These are phyloP conservation scores for Xerus inauris DNA, from an alignment of 2,113 vertebrate species.

Conservation along the genomic window DNA sequence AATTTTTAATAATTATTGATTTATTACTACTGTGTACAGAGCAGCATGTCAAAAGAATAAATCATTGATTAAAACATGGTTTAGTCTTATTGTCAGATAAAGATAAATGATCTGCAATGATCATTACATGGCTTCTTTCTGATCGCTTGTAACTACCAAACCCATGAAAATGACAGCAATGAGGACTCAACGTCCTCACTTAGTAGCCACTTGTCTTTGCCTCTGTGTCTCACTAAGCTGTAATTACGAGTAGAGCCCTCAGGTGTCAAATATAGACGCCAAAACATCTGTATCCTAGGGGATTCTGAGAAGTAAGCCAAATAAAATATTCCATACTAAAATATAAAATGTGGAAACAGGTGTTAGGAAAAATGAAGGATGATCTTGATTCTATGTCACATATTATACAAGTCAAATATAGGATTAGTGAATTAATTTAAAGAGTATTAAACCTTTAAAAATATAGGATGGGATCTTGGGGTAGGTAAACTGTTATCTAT, in stretches of 20 bases:
- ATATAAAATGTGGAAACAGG: background rate
- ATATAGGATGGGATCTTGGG: background rate
- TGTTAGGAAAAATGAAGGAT: background rate
- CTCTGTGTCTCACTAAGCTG: background rate
- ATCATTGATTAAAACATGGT: background rate
- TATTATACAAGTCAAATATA: background rate
- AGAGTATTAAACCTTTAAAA: background rate
- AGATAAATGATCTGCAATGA: background rate
- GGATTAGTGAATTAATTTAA: background rate
- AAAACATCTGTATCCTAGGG: background rate
- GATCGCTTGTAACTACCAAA: background rate
- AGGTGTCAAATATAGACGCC: background rate
- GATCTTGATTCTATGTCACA: background rate
- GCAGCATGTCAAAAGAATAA: background rate
- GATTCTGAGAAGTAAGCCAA: background rate
- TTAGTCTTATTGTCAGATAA: background rate
- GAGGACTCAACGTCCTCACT: background rate
- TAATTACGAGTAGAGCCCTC: background rate
- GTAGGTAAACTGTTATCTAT: background rate
- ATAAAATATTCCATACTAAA: background rate
- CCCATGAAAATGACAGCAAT: background rate
- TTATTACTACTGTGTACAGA: background rate
- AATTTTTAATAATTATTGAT: background rate
- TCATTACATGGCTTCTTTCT: background rate
- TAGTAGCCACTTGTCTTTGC: background rate